These are phyloP conservation scores for Phasia obesa DNA, from an alignment of 2,888 invertebrate genomes.

Conservation along the genomic window DNA sequence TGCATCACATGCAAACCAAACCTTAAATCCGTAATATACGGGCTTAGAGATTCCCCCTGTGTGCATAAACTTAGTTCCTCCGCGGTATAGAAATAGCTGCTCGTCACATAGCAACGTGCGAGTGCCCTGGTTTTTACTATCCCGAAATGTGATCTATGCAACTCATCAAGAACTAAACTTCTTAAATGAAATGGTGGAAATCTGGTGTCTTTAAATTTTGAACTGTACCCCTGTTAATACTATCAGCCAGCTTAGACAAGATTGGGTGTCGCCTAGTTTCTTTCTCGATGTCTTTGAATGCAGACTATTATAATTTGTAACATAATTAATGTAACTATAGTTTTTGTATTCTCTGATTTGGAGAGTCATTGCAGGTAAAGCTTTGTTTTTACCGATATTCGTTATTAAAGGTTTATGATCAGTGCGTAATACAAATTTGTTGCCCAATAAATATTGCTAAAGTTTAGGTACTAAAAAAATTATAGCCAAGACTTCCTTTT, in stretches of 20 bases:
- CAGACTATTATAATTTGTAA: neutral
- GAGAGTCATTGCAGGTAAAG: conserved; percentile 12
- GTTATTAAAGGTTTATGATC: conserved; percentile 55
- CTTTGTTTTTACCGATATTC: conserved; percentile 58
- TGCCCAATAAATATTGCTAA: conserved; percentile 63
- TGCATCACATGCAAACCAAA: no score
- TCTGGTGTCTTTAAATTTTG: conserved; percentile 3
- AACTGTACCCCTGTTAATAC: conserved; percentile 7
- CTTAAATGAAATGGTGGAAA: conserved; percentile 2
- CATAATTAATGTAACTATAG: neutral
- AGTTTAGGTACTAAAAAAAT: conserved; percentile 64
- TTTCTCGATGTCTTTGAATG: conserved; percentile 7
- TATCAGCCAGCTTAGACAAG: conserved; percentile 2
- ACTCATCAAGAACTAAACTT: neutral
- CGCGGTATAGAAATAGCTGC: no score
- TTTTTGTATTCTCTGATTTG: neutral
- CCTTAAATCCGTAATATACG: no score
- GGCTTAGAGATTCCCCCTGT: no score
- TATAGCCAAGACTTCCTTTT: conserved; percentile 49
- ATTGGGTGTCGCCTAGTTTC: conserved; percentile 23
- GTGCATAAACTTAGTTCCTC: no score
- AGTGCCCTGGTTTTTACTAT: conserved; percentile 18
- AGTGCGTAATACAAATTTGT: conserved; percentile 58
- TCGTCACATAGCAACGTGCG: conserved; percentile 17
- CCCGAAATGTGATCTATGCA: conserved; percentile 20